A percentile compares a stretch with the other conserved stretches of the same genome.
Evolutionary conservation across 2,113 vertebrate genomes (phyloP).

Genomic region (Potamarius usumacintae): DNA sequence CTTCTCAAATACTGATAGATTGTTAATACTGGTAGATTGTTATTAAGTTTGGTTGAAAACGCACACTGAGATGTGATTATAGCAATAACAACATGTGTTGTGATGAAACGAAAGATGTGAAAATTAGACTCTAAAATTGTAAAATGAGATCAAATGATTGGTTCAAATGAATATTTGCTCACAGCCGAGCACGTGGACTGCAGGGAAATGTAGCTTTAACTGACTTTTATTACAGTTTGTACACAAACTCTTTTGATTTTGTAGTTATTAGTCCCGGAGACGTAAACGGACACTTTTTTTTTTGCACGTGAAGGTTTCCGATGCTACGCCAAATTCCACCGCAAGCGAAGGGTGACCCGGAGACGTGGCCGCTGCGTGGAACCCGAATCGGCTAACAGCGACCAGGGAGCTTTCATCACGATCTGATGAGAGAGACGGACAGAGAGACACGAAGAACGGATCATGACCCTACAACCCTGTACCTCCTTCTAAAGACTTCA

Average conservation of each 20-base stretch:
- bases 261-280: neutral
- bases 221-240: neutral
- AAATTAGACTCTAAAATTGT: neutral
- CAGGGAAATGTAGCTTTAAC: neutral
- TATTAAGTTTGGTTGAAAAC: neutral
- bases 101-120: neutral
- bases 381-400: conserved; percentile 80
- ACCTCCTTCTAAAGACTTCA: conserved; percentile 24
- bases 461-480: neutral
- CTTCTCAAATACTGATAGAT: neutral
- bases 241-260: neutral
- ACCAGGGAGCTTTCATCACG: conserved; percentile 93
- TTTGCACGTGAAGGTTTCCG: conserved; percentile 78
- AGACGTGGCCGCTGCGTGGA: conserved; percentile 93
- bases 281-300: neutral
- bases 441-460: neutral
- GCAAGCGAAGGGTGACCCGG: conserved; percentile 89
- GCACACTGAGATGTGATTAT: neutral
- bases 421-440: conserved; percentile 68
- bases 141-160: no score
- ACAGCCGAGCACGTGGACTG: neutral
- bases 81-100: neutral
- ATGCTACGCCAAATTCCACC: conserved; percentile 96
- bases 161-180: neutral
- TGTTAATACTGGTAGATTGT: neutral